Base-by-base conservation (phyloP, 2,797 vertebrate species). In the Acomys russatus region DNA sequence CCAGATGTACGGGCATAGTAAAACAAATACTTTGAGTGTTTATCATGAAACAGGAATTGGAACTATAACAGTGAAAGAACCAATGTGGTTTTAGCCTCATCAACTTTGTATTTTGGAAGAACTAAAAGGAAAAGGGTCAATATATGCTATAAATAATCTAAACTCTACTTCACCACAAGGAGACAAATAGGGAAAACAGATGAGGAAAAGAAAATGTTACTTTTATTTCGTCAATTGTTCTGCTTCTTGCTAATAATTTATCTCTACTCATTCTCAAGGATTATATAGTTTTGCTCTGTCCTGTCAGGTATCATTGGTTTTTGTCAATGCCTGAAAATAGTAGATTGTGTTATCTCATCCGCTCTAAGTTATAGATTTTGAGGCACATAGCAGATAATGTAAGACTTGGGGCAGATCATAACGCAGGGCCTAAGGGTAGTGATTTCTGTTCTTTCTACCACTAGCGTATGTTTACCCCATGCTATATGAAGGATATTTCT, bases 51-150 rank as follows among this genome's bases (percentile, higher is more conserved):
- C 0, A 66, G 15, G 5, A 85, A 82, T 25, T 78, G 38, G 59
- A 95, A 95, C 61, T 49, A 7, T 30, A 92, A 64, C 28, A 92
- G 10, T 56, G 44, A 94, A 92, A 25, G 68, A 68, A 3, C 33
- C 38, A 25, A 9, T 88, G 14, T 33, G 38, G 14, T 66, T 95
- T 96, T 51, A 82, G 1, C 44, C 18, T 92, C 28, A 77, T 10
- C 12, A 88, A 30, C 30, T 20, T 14, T 68, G 76, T 87, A 14
- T 74, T 49, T 4, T 30, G 61, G 1, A 85, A 54, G 44, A 0
- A 14, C 25, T 59, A 68, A 59, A 7, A 33, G 4, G 11, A 9
- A 2, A 56, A 89, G 80, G 68, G 68, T 85, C 9, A 70, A 14
- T 30, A 83, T 20, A 68, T 68, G 6, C 6, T 6, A 51, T 85